A percentile compares a stretch with the other conserved stretches of the same genome.
Evolutionary conservation across 2,797 vertebrate species (phyloP).

Genomic region (Cynodonichthys magdalenae): DNA sequence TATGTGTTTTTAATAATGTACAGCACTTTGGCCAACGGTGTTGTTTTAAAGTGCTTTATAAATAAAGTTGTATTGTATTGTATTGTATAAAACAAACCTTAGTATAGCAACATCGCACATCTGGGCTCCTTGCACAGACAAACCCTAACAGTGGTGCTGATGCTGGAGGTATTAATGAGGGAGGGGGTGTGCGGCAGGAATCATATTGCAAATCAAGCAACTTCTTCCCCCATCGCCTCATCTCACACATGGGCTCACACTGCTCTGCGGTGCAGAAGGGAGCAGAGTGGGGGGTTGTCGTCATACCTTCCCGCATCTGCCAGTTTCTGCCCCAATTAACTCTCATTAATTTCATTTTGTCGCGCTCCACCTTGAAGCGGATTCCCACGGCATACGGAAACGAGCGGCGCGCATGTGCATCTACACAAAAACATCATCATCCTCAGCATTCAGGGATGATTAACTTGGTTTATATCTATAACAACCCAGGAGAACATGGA

Average conservation of each 20-base stretch:
- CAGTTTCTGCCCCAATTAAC: slow-evolving; percentile 69
- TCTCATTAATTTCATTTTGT: slow-evolving; percentile 53
- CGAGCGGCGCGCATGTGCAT: background rate
- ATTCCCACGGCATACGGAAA: slow-evolving; percentile 15
- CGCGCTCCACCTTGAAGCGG: slow-evolving; percentile 42
- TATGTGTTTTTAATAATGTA: no score
- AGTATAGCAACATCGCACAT: slow-evolving; percentile 26
- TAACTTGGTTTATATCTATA: background rate
- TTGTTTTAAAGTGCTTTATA: no score
- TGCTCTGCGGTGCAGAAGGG: slow-evolving; percentile 21
- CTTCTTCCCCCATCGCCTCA: slow-evolving; percentile 11
- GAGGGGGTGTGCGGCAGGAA: slow-evolving; percentile 17
- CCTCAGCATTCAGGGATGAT: background rate
- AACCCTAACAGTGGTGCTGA: slow-evolving; percentile 16
- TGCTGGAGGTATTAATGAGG: slow-evolving; percentile 51
- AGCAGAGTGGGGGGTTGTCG: slow-evolving; percentile 22
- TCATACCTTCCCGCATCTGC: slow-evolving; percentile 48
- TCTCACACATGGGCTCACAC: slow-evolving; percentile 22
- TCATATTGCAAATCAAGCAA: slow-evolving; percentile 44
- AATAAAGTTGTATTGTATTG: no score
- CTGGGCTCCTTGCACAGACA: slow-evolving; percentile 6
- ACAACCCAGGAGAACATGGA: background rate
- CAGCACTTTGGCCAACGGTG: no score
- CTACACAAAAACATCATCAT: background rate
- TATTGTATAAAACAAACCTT: background rate